These are phyloP conservation scores for Lycia hirtaria DNA, from an alignment of 2,888 invertebrate species.

Conservation along the genomic window DNA sequence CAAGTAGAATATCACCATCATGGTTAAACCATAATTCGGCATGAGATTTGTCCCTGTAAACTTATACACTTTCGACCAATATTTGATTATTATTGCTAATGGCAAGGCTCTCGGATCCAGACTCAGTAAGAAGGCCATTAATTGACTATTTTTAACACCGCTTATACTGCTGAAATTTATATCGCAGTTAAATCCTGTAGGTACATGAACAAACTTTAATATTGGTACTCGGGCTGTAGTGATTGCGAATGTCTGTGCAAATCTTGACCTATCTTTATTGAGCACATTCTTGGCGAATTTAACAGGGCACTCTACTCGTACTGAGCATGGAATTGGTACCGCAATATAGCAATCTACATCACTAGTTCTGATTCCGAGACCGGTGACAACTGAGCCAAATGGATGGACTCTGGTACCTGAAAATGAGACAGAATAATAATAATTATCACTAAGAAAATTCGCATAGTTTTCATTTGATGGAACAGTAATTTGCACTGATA, in stretches of 20 bases:
- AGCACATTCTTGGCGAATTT: conserved; percentile 66
- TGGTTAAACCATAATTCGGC: conserved; percentile 88
- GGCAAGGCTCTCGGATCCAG: conserved; percentile 84
- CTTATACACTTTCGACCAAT: conserved; percentile 88
- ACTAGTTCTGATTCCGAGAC: conserved; percentile 88
- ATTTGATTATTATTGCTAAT: conserved; percentile 88
- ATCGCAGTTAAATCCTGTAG: conserved; percentile 88
- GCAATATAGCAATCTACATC: conserved; percentile 90
- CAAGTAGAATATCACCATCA: conserved; percentile 89
- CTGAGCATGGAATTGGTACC: conserved; percentile 53
- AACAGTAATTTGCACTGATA: no score
- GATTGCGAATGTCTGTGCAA: conserved; percentile 86
- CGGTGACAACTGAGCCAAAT: conserved; percentile 91
- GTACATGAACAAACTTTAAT: conserved; percentile 88
- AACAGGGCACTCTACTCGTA: conserved; percentile 43
- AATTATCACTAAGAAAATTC: no score
- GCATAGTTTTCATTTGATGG: no score
- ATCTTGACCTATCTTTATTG: conserved; percentile 59
- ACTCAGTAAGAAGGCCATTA: conserved; percentile 85
- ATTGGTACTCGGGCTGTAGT: conserved; percentile 90
- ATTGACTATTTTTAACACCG: conserved; percentile 88
- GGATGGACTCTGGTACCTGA: conserved; percentile 72
- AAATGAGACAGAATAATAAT: not conserved
- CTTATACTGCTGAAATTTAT: conserved; percentile 88
- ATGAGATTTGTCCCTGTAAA: conserved; percentile 85